These are phyloP conservation scores for Clarias batrachus DNA, from an alignment of 2,113 vertebrate genomes.

Conservation along the genomic window DNA sequence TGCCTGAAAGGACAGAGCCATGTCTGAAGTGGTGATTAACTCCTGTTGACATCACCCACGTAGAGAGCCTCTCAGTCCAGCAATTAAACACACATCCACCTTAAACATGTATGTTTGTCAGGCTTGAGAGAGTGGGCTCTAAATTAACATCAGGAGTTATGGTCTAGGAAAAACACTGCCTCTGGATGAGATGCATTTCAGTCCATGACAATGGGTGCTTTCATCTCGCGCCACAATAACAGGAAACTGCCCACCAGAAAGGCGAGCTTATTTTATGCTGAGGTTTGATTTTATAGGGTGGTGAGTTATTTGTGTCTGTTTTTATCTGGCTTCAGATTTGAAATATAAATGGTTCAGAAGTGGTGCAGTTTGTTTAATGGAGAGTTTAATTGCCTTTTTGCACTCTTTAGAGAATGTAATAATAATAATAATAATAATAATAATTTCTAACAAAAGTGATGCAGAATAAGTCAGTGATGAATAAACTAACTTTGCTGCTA, in stretches of 20 bases:
- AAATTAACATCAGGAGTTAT: constrained; percentile 20
- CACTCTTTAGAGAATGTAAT: not conserved
- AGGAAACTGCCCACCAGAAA: constrained; percentile 47
- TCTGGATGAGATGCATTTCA: constrained; percentile 34
- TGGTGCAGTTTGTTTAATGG: not conserved
- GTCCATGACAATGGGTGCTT: constrained; percentile 43
- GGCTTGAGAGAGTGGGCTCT: not conserved
- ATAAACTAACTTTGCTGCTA: not conserved
- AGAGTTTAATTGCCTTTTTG: constrained; percentile 16
- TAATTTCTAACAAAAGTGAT: not conserved
- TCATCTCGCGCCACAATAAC: constrained; percentile 47
- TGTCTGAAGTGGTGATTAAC: constrained; percentile 47
- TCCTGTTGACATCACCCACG: constrained; percentile 30
- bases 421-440: not conserved
- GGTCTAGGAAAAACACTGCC: constrained; percentile 13
- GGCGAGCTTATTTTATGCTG: constrained; percentile 28
- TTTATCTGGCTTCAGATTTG: constrained; percentile 27
- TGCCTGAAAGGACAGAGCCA: constrained; percentile 21
- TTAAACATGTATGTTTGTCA: not conserved
- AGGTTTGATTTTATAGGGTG: constrained; percentile 40
- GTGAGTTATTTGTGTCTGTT: constrained; percentile 27
- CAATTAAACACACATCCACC: constrained; percentile 21
- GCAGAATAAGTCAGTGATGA: not conserved
- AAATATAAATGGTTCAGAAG: not conserved
- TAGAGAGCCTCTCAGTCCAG: not conserved